Evolutionary conservation across 2,888 invertebrate species (phyloP).

Genomic region (Xanthorhoe designata): DNA sequence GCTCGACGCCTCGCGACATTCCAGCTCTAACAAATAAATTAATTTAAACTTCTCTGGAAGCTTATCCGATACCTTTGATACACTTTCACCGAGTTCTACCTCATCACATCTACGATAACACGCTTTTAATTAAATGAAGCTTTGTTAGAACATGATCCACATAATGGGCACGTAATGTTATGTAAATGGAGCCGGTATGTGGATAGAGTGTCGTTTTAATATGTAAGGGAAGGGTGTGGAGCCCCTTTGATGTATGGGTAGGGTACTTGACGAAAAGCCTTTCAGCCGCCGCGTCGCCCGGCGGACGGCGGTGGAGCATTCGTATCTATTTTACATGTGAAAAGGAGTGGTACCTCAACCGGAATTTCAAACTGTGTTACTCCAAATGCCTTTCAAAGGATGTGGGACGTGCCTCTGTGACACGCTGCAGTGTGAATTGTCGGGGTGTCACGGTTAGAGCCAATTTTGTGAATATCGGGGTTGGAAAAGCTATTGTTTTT

Average conservation of each 20-base stretch:
- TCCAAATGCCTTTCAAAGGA: constrained; percentile 37
- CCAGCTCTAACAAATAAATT: constrained; percentile 55
- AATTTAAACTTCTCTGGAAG: constrained; percentile 47
- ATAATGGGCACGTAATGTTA: constrained; percentile 36
- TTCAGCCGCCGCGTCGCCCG: constrained; percentile 45
- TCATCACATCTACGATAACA: constrained; percentile 39
- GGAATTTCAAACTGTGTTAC: constrained; percentile 46
- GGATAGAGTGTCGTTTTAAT: constrained; percentile 43
- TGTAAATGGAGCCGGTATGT: constrained; percentile 38
- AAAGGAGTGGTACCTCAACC: constrained; percentile 41
- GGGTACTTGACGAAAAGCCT: constrained; percentile 54
- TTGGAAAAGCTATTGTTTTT: constrained; percentile 20
- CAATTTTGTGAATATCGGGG: constrained; percentile 18
- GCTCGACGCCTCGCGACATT: constrained; percentile 62
- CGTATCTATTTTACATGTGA: constrained; percentile 49
- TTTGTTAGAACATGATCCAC: constrained; percentile 39
- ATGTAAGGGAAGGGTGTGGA: constrained; percentile 50
- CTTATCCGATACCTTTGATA: constrained; percentile 47
- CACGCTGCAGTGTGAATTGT: constrained; percentile 38
- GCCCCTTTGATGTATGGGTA: constrained; percentile 56
- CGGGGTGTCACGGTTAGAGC: constrained; percentile 20
- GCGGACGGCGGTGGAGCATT: constrained; percentile 41
- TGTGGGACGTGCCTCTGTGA: constrained; percentile 35
- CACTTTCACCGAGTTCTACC: constrained; percentile 21
- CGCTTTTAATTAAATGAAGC: constrained; percentile 51